phyloP scores from a whole-genome alignment of 2,888 invertebrate species.

The Dryocosmus kuriphilus region DNA sequence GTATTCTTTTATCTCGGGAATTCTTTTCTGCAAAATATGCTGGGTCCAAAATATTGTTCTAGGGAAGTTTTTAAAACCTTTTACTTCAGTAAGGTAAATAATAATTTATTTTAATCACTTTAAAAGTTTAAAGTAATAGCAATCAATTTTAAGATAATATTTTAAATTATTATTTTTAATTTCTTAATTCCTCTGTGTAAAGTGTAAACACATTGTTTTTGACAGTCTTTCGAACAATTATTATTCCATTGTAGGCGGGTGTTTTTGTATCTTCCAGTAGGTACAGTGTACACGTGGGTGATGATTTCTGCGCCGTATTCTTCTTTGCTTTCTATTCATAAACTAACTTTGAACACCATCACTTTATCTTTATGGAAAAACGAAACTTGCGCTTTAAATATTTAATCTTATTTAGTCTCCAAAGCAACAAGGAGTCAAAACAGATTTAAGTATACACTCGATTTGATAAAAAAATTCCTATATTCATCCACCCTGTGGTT shows the following conservation, averaged over 20 bases:
- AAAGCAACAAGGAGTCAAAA: neutral
- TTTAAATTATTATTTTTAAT: no score
- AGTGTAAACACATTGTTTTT: constrained; percentile 1
- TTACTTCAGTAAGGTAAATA: no score
- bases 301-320: constrained; percentile 25
- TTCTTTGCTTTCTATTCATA: constrained; percentile 31
- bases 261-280: constrained; percentile 19
- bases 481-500: neutral
- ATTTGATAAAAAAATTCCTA: neutral
- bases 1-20: no score
- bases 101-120: no score
- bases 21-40: no score
- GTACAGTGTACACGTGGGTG: constrained; percentile 21
- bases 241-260: constrained; percentile 18
- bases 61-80: no score
- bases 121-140: no score
- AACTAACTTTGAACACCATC: neutral
- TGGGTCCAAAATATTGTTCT: no score
- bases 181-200: neutral
- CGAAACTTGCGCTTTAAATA: neutral
- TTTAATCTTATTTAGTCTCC: neutral
- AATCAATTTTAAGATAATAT: no score
- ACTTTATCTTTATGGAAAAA: constrained; percentile 4
- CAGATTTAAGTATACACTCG: no score
- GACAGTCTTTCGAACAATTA: constrained; percentile 4